Conservation (phyloP, 2,797 vertebrate species). For the Anguilla megastoma region DNA sequence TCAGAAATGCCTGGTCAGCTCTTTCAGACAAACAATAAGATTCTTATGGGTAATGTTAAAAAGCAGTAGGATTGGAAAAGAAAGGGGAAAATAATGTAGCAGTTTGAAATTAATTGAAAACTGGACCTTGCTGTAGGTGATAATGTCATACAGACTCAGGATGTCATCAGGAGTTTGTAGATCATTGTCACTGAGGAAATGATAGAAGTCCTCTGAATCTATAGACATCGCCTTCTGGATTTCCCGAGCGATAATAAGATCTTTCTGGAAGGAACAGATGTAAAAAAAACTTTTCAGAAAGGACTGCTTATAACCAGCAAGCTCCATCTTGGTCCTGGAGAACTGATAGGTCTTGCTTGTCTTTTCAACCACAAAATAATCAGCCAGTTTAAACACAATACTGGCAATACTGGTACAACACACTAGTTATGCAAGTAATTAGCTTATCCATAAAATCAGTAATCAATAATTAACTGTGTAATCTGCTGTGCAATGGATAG, state of each 20-base stretch:
- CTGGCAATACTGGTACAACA: no score
- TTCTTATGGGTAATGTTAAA: no score
- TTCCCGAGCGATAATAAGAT: constrained; percentile 42
- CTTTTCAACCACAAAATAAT: neutral
- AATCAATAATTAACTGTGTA: no score
- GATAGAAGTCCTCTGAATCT: constrained; percentile 68
- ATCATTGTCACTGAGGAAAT: constrained; percentile 57
- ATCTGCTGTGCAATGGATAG: no score
- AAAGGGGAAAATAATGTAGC: neutral
- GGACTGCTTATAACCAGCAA: neutral
- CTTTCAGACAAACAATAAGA: no score
- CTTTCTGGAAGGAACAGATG: constrained; percentile 54
- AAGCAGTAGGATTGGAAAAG: neutral
- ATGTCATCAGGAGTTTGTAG: constrained; percentile 57
- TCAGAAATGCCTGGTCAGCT: no score
- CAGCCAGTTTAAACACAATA: neutral
- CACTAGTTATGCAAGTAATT: no score
- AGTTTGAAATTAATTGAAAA: neutral
- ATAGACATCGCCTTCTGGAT: constrained; percentile 53
- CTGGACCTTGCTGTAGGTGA: constrained; percentile 71
- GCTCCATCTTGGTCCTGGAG: no score
- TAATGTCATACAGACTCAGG: constrained; percentile 57
- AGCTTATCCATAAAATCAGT: no score
- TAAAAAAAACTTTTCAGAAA: neutral
- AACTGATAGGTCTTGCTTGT: neutral